Evolutionary conservation across 2,888 invertebrate species (phyloP), one percentile per base, ranked within the genome.

Genomic region (Thelaira solivaga): DNA sequence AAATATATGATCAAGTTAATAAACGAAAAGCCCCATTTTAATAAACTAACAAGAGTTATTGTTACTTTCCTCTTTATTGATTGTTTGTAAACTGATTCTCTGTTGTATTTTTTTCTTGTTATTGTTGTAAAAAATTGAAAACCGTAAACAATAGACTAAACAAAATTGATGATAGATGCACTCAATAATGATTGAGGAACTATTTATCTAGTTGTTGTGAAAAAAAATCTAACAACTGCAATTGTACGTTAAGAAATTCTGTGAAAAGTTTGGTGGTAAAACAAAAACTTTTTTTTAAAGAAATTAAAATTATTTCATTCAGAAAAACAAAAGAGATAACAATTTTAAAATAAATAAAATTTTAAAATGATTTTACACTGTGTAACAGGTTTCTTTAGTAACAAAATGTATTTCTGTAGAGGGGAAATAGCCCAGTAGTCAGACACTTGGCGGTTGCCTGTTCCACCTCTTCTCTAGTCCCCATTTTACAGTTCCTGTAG

Each of bases 91-190:
- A 64, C 72, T 64, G 64, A 64, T 64, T 72, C 53, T 71, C 36
- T 29, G n/a, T n/a, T 64, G 29, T 45, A 16, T 45, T 34, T 49
- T 13, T 47, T 73, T n/a, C 31, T 26, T 20, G 8, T 11, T 34
- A 8, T 11, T 39, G 4, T 53, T 62, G 20, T 45, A 53, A 62
- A 36, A 39, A 34, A 11, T 34, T 59, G 36, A 74, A 74, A 67
- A 43, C 51, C 29, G 16, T 43, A 59, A 65, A 74, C 74, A 74
- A 74, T 74, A 74, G 67, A 53, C 45, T 57, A 69, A 65, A 67
- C 59, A 59, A 67, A 55, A 74, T 67, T 67, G 74, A 67, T 74
- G 74, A 74, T 74, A 67, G 74, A 67, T 74, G 74, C 51, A 74
- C 67, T 67, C 67, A 53, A 51, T 31, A 61, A 64, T 57, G 59